Base-by-base conservation (phyloP, 2,113 vertebrate genomes). In the Neopipo cinnamomea region DNA sequence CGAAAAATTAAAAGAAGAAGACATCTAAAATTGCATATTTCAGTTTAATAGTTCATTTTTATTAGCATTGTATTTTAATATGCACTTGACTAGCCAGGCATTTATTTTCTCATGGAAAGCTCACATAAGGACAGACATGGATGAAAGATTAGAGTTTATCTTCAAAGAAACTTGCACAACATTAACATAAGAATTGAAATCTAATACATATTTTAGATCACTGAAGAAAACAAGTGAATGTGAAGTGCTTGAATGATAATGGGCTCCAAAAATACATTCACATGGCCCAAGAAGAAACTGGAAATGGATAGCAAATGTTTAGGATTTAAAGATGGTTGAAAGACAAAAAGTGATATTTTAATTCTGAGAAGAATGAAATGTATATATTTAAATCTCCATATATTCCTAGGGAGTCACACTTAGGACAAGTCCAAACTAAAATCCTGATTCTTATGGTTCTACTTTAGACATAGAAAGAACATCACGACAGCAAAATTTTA, bases 171-270 rank as follows among this genome's bases (percentile, higher is more conserved):
- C 39, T 63, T 52, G 37, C 65, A 68, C 14, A 72, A 46, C 53
- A 94, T 95, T 96, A 94, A 80, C 47, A 78, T 84, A 84, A 68
- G 61, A 95, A 93, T 92, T 44, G 56, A 94, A 94, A 87, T 65
- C 20, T 81, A 86, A 87, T 87, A 70, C 37, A 39, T 87, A 35
- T 81, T 95, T 92, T 72, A 94, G 52, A 89, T 89, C 82, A 75
- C 61, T 71, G 61, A 88, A 86, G 65, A 72, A 93, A 90, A 67
- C 24, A 95, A 94, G 28, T n/a, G 80, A 71, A 84, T 68, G 18
- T 80, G 31, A 68, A 88, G 67, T 71, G 35, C 31, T 77, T 88
- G 56, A 75, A 66, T 65, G 20, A 84, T 56, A 91, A n/a, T 28
- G 4, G 33, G 4, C 41, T 91, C 33, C n/a, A 71, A 93, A 96